Evolutionary conservation across 2,888 invertebrate species (phyloP).

Genomic region (Buathra laborator): DNA sequence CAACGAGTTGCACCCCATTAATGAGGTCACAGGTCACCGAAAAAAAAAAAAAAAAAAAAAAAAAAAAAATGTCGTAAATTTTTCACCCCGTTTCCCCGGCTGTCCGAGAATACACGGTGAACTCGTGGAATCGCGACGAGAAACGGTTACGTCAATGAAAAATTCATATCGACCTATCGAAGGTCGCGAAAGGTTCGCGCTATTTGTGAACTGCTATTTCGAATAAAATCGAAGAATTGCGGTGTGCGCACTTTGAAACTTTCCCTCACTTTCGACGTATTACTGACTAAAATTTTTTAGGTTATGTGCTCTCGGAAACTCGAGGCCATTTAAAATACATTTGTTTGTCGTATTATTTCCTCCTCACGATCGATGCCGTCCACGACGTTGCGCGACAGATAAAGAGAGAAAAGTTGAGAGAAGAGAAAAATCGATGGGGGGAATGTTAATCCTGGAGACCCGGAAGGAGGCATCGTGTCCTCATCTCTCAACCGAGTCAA

Average conservation of each 20-base stretch:
- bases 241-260: slow-evolving; percentile 66
- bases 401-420: not conserved
- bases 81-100: not conserved
- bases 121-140: not conserved
- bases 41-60: too few species aligned
- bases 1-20: too few species aligned
- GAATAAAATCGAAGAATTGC: not conserved
- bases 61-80: too few species aligned
- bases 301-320: not conserved
- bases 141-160: not conserved
- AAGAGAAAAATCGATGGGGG: slow-evolving; percentile 13
- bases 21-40: too few species aligned
- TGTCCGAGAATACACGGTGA: not conserved
- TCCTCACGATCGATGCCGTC: not conserved
- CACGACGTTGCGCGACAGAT: not conserved
- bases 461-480: not conserved
- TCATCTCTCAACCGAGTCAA: not conserved
- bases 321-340: not conserved
- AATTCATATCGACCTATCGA: not conserved
- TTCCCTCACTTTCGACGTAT: slow-evolving; percentile 66
- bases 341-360: not conserved
- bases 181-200: not conserved
- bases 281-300: slow-evolving; percentile 63
- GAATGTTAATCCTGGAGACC: slow-evolving; percentile 1
- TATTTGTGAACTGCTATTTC: not conserved